phyloP scores from a whole-genome alignment of 64 coral and sea anemone genomes.

The Montipora sp. region DNA sequence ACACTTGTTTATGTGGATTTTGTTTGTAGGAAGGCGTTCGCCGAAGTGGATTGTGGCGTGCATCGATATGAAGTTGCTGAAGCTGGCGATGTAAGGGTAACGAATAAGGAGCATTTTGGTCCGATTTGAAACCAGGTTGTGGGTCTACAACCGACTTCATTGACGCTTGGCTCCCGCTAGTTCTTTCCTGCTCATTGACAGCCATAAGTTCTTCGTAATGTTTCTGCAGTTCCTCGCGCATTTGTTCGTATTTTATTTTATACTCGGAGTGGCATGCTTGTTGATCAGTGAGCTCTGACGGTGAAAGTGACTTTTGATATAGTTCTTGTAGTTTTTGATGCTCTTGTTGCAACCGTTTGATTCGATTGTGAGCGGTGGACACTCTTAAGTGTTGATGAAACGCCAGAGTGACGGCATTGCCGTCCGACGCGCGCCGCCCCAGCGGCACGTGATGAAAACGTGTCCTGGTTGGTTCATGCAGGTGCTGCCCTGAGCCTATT shows the following conservation, averaged over 20 bases:
- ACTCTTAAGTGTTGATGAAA: constrained; percentile 88
- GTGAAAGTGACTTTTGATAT: constrained; percentile 94
- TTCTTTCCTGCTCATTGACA: constrained; percentile 71
- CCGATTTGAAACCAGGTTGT: constrained; percentile 20
- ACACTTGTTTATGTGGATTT: constrained; percentile 95
- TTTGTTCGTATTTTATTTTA: constrained; percentile 90
- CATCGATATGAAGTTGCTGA: constrained; percentile 92
- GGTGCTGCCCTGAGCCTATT: constrained; percentile 43
- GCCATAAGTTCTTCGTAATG: constrained; percentile 96
- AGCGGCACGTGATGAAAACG: constrained; percentile 45
- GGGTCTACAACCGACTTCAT: constrained; percentile 38
- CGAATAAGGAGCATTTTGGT: constrained; percentile 61
- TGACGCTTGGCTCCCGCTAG: constrained; percentile 23
- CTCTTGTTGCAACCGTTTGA: constrained; percentile 88
- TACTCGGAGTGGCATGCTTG: constrained; percentile 87
- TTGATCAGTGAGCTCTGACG: constrained; percentile 84
- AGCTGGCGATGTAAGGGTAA: constrained; percentile 81
- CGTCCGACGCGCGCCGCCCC: constrained; percentile 88
- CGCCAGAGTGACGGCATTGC: constrained; percentile 78
- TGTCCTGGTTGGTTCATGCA: constrained; percentile 44
- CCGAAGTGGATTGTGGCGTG: constrained; percentile 72
- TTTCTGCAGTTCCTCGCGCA: constrained; percentile 89
- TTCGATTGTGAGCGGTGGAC: constrained; percentile 66
- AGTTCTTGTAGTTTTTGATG: constrained; percentile 95
- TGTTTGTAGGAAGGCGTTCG: constrained; percentile 59